phyloP scores from a whole-genome alignment of 2,797 vertebrate species.

The Mormyrops attenuatus region DNA sequence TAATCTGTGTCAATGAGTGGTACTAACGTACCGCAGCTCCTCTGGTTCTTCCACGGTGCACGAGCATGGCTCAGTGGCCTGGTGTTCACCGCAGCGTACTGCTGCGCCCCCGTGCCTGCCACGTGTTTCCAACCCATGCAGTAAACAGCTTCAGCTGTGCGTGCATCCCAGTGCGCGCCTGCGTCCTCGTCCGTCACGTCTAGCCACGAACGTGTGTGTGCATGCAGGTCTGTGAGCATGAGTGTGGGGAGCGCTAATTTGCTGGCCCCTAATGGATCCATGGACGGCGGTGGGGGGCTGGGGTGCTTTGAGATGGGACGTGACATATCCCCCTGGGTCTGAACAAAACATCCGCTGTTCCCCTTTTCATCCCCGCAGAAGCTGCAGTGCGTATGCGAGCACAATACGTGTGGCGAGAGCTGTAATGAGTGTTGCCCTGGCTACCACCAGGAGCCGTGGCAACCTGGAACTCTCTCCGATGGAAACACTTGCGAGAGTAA shows the following conservation, averaged over 20 bases:
- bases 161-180: background rate
- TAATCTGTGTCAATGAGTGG: background rate
- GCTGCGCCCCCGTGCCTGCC: background rate
- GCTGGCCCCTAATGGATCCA: background rate
- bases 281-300: background rate
- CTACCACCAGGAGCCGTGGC: slow-evolving; percentile 86
- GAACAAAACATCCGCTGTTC: slow-evolving; percentile 17
- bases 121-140: background rate
- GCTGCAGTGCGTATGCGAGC: slow-evolving; percentile 85
- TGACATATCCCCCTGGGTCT: background rate
- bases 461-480: slow-evolving; percentile 80
- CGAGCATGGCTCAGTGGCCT: background rate
- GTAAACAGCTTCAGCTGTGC: background rate
- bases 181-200: background rate
- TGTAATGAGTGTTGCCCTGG: slow-evolving; percentile 85
- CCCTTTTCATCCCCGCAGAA: slow-evolving; percentile 57
- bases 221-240: background rate
- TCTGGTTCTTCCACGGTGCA: background rate
- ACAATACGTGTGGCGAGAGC: slow-evolving; percentile 87
- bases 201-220: background rate
- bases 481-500: slow-evolving; percentile 89
- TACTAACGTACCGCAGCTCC: background rate
- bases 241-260: background rate
- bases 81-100: background rate
- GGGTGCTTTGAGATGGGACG: background rate